Evolutionary conservation across 2,888 invertebrate genomes (phyloP), one percentile per base, ranked within the genome.

Genomic region (Oligia fasciuncula): DNA sequence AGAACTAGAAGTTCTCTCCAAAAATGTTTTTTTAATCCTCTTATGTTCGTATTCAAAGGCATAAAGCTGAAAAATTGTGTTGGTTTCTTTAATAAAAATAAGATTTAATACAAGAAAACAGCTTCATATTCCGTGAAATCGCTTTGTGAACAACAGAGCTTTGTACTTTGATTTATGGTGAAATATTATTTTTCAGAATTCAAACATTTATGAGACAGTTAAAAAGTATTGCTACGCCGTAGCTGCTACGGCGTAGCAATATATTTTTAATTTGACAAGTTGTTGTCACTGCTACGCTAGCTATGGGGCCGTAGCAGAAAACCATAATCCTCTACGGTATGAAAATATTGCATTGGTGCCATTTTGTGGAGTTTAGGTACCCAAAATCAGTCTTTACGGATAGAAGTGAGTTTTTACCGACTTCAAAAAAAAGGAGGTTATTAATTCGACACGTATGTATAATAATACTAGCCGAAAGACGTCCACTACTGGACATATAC

Each of bases 11-110:
- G n/a, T 80, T 74, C 19, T 60, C 35, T 51, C 29, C 3, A 60
- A 73, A 77, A 71, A 72, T 60, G 5, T 51, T 63, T 66, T 76
- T 68, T 62, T 66, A 78, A 79, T 76, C 71, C 54, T 77, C 77
- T 83, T 76, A 78, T 46, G 62, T 49, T 51, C 6, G n/a, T 62
- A 67, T 46, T 76, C 66, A 86, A 77, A 63, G 62, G 60, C 46
- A 60, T 49, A 40, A 35, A 23, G 43, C 79, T 72, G n/a, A 19
- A 51, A 68, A 62, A 46, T 65, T 40, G 9, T 46, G 17, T 40
- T 14, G 35, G 13, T 29, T 78, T 83, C 43, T 72, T 60, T 29
- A 63, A 60, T 67, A 77, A 60, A 66, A 83, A 77, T 62, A 57
- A 29, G 23, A 54, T 35, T 76, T 51, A 60, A 35, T 29, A 29